Base-by-base conservation (phyloP, 2,888 invertebrate genomes). In the Eulithis prunata region DNA sequence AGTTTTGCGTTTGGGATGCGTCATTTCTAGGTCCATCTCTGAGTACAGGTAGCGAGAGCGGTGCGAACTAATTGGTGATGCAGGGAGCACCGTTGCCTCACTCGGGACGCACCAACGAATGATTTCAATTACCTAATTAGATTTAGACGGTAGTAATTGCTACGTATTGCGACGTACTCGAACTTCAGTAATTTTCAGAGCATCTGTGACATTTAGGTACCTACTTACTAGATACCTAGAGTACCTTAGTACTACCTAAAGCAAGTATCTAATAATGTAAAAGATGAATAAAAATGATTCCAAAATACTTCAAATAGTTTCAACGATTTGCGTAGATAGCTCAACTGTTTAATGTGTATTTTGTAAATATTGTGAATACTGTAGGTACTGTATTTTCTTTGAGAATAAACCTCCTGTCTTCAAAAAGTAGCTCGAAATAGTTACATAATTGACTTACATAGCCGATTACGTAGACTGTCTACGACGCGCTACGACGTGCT, bases 121-220 rank as follows among this genome's bases (percentile, higher is more conserved):
- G 82, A 86, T 87, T 88, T 85, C 86, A 89, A 87, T 88, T 86
- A 85, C 84, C 76, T 85, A 84, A 86, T 88, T 87, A 85, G 79
- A 86, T 85, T 82, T 81, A 81, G 59, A 53, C 63, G 54, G 55
- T 57, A 68, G 46, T 63, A 52, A 52, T 65, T 71, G 43, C 43
- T 43, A 59, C 62, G 64, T 70, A 71, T 69, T 71, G 53, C 54
- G 54, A 54, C 63, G 43, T 13, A 57, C 57, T 63, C 60, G 63
- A 68, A 76, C 71, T 73, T 73, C 68, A 69, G 62, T 66, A 62
- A 66, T 72, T 70, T 67, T 66, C 51, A 53, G 65, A 62, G 69
- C 68, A 69, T 53, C 65, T 70, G 67, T 49, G 57, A 57, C 55
- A 21, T 21, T 21, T 21, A 21, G 21, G 68, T 68, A 70, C 67